Percentiles rank a stretch among this genome's conserved stretches.
These are phyloP conservation scores for Micropoecilia bifurca DNA, from an alignment of 2,797 vertebrate species.

Conservation along the genomic window DNA sequence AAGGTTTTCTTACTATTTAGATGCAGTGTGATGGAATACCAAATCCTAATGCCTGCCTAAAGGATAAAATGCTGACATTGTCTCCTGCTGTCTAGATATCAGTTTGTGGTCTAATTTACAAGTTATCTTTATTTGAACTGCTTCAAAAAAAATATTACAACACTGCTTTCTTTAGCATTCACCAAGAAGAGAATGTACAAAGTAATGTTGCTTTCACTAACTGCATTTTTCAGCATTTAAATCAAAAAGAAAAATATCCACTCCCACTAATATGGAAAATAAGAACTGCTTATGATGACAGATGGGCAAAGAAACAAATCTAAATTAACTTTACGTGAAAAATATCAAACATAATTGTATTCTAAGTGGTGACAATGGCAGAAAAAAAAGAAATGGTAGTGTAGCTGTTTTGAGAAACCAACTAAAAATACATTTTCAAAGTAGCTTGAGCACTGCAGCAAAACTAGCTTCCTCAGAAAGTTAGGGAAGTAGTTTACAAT, in stretches of 20 bases:
- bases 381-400: not conserved
- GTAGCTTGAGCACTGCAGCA: not conserved
- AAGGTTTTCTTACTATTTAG: not conserved
- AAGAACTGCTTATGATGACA: not conserved
- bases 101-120: not conserved
- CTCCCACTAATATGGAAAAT: not conserved
- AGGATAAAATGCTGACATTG: not conserved
- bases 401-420: not conserved
- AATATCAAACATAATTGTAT: not conserved
- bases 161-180: not conserved
- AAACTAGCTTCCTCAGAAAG: not conserved
- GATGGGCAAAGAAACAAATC: not conserved
- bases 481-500: not conserved
- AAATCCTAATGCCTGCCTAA: not conserved
- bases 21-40: not conserved
- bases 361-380: not conserved
- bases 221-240: not conserved
- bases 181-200: not conserved
- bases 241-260: not conserved
- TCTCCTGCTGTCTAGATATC: not conserved
- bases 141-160: not conserved
- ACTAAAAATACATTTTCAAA: not conserved
- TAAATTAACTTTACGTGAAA: not conserved
- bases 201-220: not conserved
- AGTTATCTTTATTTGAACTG: not conserved